These are phyloP conservation scores for Strigamia transsilvanica DNA, from an alignment of 2,888 invertebrate species.

Conservation along the genomic window DNA sequence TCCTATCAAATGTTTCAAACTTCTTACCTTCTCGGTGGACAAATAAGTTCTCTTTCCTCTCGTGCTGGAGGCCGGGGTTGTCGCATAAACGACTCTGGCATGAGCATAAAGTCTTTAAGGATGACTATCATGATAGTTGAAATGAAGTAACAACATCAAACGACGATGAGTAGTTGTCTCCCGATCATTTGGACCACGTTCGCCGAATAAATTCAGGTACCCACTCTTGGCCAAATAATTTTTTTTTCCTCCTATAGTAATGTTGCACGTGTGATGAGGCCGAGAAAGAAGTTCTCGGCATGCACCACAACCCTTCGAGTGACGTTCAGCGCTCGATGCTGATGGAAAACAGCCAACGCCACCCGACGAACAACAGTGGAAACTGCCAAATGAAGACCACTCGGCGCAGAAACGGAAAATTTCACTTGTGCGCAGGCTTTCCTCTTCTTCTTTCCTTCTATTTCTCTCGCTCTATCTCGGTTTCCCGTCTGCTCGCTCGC, in stretches of 20 bases:
- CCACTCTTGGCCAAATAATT: background rate
- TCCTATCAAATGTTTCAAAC: background rate
- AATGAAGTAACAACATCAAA: constrained; percentile 4
- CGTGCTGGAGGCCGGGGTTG: constrained; percentile 24
- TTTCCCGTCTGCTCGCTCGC: constrained; percentile 40
- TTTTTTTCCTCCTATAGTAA: background rate
- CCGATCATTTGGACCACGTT: constrained; percentile 20
- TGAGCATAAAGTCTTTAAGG: constrained; percentile 44
- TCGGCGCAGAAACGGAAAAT: constrained; percentile 27
- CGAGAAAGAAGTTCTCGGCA: constrained; percentile 42
- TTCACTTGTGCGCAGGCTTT: constrained; percentile 21
- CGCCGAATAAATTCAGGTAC: background rate
- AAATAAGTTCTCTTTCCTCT: constrained; percentile 48
- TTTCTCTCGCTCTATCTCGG: constrained; percentile 43
- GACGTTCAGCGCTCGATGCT: constrained; percentile 7
- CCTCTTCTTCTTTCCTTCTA: constrained; percentile 23
- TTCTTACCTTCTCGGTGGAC: constrained; percentile 46
- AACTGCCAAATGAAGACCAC: constrained; percentile 33
- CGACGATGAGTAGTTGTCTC: background rate
- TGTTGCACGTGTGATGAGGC: constrained; percentile 33
- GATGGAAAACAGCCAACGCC: constrained; percentile 32
- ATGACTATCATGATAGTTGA: constrained; percentile 35
- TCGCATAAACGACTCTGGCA: constrained; percentile 50
- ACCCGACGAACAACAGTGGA: constrained; percentile 22
- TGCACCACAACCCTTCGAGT: constrained; percentile 39